These are phyloP conservation scores for Peromyscus nudipes DNA, from an alignment of 2,797 vertebrate species.

Conservation along the genomic window DNA sequence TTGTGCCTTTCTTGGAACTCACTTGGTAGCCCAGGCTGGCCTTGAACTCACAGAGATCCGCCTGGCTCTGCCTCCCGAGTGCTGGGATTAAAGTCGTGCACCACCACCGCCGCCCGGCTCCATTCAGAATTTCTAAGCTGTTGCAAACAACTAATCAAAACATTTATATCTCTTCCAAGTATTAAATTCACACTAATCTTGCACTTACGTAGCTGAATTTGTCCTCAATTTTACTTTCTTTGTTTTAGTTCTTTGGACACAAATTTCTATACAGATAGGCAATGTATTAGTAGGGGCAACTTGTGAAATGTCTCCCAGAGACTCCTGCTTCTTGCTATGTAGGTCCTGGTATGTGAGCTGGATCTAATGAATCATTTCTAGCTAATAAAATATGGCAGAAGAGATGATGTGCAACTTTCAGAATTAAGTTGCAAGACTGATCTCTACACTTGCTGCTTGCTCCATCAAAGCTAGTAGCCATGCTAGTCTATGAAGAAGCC, in stretches of 20 bases:
- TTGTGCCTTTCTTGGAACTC: too few species aligned
- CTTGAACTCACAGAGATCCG: too few species aligned
- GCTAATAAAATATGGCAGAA: slow-evolving; percentile 12
- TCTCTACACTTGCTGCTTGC: background rate
- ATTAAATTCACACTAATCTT: slow-evolving; percentile 28
- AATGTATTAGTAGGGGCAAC: slow-evolving; percentile 32
- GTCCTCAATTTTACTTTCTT: slow-evolving; percentile 57
- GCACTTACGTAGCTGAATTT: background rate
- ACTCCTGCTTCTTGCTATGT: slow-evolving; percentile 5
- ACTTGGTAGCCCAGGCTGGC: too few species aligned
- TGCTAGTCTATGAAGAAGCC: background rate
- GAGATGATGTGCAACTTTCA: slow-evolving; percentile 8
- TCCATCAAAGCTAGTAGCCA: slow-evolving; percentile 23
- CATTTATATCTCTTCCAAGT: slow-evolving; percentile 51
- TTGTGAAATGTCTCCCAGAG: slow-evolving; percentile 36
- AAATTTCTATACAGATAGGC: slow-evolving; percentile 32
- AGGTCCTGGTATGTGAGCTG: background rate
- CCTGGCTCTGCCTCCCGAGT: too few species aligned
- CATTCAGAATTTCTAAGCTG: slow-evolving; percentile 30
- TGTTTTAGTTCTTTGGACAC: slow-evolving; percentile 49
- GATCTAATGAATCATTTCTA: slow-evolving; percentile 38
- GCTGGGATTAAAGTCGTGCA: too few species aligned
- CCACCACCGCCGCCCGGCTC: background rate
- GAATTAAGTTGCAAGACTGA: slow-evolving; percentile 16
- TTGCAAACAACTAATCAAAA: slow-evolving; percentile 34